Conservation (phyloP, 2,113 vertebrate species). For the Prolemur simus region DNA sequence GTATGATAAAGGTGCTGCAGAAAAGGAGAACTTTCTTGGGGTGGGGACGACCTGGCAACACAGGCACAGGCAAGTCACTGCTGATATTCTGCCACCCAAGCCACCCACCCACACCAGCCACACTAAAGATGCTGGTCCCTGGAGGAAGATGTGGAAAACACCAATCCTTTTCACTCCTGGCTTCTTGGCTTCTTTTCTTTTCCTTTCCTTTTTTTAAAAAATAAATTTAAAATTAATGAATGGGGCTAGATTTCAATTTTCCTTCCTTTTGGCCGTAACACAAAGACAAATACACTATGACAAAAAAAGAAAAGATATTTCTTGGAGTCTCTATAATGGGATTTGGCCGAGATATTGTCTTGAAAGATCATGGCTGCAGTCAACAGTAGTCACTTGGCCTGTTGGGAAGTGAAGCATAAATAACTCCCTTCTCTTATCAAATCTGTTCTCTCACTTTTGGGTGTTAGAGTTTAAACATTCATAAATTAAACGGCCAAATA, state of each 20-base stretch:
- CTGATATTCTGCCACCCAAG: background rate
- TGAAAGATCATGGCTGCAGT: background rate
- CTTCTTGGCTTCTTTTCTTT: background rate
- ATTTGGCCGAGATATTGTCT: background rate
- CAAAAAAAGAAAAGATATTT: background rate
- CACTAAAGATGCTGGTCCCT: background rate
- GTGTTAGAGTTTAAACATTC: slow-evolving; percentile 52
- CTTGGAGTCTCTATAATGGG: background rate
- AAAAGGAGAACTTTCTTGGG: background rate
- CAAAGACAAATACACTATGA: background rate
- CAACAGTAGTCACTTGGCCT: background rate
- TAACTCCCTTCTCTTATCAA: slow-evolving; percentile 28
- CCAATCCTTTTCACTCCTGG: background rate
- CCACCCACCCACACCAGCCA: background rate
- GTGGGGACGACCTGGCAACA: background rate
- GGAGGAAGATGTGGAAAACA: background rate
- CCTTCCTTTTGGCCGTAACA: background rate
- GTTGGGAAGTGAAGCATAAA: background rate
- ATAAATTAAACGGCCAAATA: slow-evolving; percentile 45
- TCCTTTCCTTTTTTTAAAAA: background rate
- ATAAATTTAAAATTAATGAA: background rate
- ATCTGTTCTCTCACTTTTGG: slow-evolving; percentile 23
- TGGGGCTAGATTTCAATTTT: background rate
- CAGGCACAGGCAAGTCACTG: no score
- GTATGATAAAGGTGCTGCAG: background rate